These are phyloP conservation scores for Rallus limicola DNA, from an alignment of 2,113 vertebrate species.

Conservation along the genomic window DNA sequence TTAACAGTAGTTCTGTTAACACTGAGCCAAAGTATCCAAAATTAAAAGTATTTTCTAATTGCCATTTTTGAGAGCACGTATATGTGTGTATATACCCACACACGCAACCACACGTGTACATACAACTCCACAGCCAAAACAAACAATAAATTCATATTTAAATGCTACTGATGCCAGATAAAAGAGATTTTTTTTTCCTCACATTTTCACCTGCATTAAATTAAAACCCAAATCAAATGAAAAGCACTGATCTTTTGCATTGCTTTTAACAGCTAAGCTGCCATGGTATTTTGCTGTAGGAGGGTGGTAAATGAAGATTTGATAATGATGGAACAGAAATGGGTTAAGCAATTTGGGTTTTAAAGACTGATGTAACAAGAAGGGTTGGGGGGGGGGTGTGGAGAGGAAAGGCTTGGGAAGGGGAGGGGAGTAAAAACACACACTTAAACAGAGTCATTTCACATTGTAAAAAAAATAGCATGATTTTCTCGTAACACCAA, in stretches of 20 bases:
- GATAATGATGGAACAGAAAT: conserved; percentile 54
- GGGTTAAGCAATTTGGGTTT: conserved; percentile 35
- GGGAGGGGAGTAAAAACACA: conserved; percentile 56
- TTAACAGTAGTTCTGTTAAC: neutral
- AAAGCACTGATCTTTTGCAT: neutral
- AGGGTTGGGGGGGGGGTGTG: neutral
- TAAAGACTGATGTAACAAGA: conserved; percentile 70
- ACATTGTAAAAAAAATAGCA: conserved; percentile 72
- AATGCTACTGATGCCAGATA: conserved; percentile 11
- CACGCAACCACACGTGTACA: neutral
- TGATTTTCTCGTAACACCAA: conserved; percentile 76
- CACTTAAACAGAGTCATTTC: conserved; percentile 74
- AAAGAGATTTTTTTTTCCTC: neutral
- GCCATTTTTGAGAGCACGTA: conserved; percentile 25
- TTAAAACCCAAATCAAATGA: neutral
- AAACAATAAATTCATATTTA: neutral
- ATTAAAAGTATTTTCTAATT: neutral
- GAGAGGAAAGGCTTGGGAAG: conserved; percentile 52
- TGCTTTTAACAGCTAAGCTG: conserved; percentile 4
- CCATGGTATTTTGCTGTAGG: neutral
- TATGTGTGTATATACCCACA: conserved; percentile 56
- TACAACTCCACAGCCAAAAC: conserved; percentile 20
- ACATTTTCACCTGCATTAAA: neutral
- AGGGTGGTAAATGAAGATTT: conserved; percentile 6
- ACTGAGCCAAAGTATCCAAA: neutral